Evolutionary conservation across 2,797 vertebrate genomes (phyloP).

Genomic region (Eospalax fontanierii): DNA sequence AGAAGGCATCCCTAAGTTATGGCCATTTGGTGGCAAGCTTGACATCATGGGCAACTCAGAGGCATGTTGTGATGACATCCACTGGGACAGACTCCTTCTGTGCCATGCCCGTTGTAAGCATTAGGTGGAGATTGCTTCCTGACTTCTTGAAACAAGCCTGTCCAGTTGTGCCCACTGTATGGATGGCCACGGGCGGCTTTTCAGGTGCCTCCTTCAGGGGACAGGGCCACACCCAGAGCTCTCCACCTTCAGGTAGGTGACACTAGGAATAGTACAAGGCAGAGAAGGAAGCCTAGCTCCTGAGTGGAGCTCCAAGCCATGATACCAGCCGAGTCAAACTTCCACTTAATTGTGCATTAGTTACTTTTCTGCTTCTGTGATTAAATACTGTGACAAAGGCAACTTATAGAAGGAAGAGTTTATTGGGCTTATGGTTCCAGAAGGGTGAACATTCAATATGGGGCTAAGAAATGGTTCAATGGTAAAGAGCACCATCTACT

Average conservation of each 20-base stretch:
- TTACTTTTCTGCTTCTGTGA: no score
- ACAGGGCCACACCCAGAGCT: not conserved
- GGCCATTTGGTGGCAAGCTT: rapidly evolving
- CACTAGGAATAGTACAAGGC: not conserved
- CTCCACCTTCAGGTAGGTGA: not conserved
- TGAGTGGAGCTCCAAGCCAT: rapidly evolving
- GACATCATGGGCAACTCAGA: rapidly evolving
- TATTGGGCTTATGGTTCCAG: no score
- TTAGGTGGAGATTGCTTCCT: no score
- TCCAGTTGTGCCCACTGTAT: not conserved
- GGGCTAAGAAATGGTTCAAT: no score
- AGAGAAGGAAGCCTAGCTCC: rapidly evolving
- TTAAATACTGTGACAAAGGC: no score
- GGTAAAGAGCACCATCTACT: no score
- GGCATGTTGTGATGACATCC: not conserved
- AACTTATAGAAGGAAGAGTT: no score
- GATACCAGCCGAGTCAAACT: not conserved
- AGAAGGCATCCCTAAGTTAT: rapidly evolving
- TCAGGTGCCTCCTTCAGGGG: not conserved
- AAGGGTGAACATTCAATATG: no score
- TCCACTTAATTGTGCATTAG: not conserved
- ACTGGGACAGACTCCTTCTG: not conserved
- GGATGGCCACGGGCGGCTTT: not conserved
- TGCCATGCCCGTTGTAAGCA: rapidly evolving
- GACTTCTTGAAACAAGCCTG: not conserved